phyloP scores from a whole-genome alignment of 2,113 vertebrate species.

The Seriola quinqueradiata region DNA sequence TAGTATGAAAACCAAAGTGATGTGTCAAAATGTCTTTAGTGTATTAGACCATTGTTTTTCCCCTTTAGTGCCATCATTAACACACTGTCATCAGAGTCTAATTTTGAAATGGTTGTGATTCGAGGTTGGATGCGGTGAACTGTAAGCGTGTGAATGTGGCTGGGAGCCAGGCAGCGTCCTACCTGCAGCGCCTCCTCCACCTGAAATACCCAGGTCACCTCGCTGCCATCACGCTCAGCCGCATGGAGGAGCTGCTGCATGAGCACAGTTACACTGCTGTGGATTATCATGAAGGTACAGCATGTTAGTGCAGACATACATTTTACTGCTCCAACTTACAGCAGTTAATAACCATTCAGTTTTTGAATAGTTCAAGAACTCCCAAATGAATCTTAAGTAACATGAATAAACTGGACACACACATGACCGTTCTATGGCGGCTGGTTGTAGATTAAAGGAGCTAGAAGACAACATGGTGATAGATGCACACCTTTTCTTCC shows the following conservation, averaged over 20 bases:
- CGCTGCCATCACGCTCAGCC: conserved; percentile 92
- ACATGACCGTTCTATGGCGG: no score
- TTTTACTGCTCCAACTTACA: neutral
- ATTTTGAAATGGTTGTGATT: neutral
- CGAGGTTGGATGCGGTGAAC: conserved; percentile 92
- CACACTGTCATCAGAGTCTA: neutral
- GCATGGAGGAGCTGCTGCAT: conserved; percentile 96
- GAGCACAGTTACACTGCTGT: conserved; percentile 93
- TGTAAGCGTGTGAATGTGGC: conserved; percentile 96
- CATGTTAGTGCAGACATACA: neutral
- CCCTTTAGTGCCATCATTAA: neutral
- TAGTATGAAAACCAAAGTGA: neutral
- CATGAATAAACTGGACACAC: neutral
- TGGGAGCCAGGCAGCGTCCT: conserved; percentile 91
- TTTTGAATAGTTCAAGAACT: no score
- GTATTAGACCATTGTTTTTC: neutral
- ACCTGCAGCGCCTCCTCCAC: conserved; percentile 96
- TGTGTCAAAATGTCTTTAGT: neutral
- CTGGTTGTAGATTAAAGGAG: neutral
- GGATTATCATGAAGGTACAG: conserved; percentile 91
- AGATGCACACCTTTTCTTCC: neutral
- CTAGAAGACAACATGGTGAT: no score
- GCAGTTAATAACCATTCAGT: neutral
- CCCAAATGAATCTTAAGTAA: neutral
- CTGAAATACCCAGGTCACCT: conserved; percentile 96